Base-by-base conservation (phyloP, 2,113 vertebrate species). In the Aleadryas rufinucha region DNA sequence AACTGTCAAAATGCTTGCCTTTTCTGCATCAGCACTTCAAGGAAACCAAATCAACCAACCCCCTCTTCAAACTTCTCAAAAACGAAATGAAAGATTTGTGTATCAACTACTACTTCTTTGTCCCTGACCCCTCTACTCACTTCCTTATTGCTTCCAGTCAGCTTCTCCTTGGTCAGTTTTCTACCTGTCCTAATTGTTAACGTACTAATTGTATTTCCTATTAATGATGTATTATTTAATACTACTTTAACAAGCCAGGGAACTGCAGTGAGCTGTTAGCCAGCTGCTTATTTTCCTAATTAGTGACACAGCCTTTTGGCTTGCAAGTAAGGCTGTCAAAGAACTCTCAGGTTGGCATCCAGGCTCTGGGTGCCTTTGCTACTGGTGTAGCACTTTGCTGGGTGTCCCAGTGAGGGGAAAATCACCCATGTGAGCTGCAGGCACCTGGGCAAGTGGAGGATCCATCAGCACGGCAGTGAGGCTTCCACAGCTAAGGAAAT, bases 1-100 rank as follows among this genome's bases (percentile, higher is more conserved):
- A 70, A 37, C 9, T 8, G 39, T 3, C 1, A 0, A 63, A 1
- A 42, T 0, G 0, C 21, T 50, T 50, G 33, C 9, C 14, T 87
- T 81, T 57, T 74, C 68, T 66, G 41, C 24, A 35, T 77, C 19
- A n/a, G 30, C 3, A 2, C 30, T 84, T 65, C 35, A 41, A 44
- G 49, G 24, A 69, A 84, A 26, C 23, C 9, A 18, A 52, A 47
- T 7, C 22, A 63, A 52, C 21, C 10, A n/a, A 69, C 9, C 15
- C 10, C 24, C 27, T 50, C 50, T 69, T 75, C 61, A 45, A 47
- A 76, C 21, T 30, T 52, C 41, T 42, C 64, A 54, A 54, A 83
- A 57, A 39, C 7, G 3, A 4, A 23, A 24, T 7, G 8, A 16
- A 41, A 66, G 10, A 4, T 6, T 90, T 10, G 30, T 19, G 0